phyloP scores from a whole-genome alignment of 2,797 vertebrate genomes.

The Sebastes itinus region DNA sequence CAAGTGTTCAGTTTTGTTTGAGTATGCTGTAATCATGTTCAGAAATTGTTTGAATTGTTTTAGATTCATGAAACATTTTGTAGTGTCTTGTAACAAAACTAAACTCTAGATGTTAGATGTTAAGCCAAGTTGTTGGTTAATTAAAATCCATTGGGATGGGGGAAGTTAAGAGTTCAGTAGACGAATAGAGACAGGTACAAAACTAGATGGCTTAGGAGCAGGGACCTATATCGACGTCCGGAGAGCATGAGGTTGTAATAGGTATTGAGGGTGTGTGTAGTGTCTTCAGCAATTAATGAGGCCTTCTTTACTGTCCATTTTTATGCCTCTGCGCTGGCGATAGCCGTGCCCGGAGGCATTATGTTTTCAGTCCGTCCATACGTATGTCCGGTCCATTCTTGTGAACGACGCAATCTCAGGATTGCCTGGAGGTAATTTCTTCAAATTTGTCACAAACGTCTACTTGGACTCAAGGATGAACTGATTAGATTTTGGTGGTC shows the following conservation, averaged over 20 bases:
- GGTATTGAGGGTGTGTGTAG: background rate
- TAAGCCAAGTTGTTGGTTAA: background rate
- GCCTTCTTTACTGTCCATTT: background rate
- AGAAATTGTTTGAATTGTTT: background rate
- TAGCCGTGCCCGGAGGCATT: no score
- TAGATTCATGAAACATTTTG: background rate
- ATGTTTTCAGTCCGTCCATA: no score
- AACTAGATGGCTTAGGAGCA: no score
- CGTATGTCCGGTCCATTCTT: no score
- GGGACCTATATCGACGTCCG: background rate
- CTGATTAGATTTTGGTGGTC: no score
- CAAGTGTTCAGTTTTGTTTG: background rate
- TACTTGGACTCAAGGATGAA: no score
- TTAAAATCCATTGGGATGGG: background rate
- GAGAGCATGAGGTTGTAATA: background rate
- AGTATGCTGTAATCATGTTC: background rate
- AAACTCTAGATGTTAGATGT: background rate
- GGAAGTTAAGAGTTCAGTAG: background rate
- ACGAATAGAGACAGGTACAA: background rate
- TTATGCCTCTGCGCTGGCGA: accelerated
- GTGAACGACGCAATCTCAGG: background rate
- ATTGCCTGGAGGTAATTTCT: background rate
- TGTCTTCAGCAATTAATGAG: background rate
- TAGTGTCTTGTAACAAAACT: background rate
- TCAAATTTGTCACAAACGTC: background rate